Conservation (phyloP, 2,888 invertebrate genomes). For the Synanthedon myopaeformis region DNA sequence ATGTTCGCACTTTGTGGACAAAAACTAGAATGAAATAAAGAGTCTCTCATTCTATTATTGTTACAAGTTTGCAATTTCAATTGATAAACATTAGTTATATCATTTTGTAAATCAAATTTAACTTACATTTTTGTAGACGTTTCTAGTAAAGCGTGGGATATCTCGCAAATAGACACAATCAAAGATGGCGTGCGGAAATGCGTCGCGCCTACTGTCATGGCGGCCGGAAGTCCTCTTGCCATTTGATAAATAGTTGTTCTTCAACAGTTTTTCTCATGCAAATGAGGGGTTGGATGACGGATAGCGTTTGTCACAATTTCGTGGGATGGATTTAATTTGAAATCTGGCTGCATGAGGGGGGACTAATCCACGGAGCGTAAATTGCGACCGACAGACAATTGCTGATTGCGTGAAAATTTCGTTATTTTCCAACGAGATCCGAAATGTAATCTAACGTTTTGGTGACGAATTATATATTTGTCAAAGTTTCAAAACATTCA, state of each 20-base stretch:
- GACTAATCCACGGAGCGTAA: constrained; percentile 33
- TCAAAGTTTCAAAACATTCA: too few relatives aligned
- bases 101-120: too few relatives aligned
- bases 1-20: too few relatives aligned
- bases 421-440: neutral
- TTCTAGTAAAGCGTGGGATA: neutral
- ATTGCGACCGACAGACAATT: constrained; percentile 17
- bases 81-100: too few relatives aligned
- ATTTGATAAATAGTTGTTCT: constrained; percentile 71
- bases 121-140: too few relatives aligned
- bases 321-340: constrained; percentile 67
- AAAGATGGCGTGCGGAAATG: constrained; percentile 62
- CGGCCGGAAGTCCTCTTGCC: constrained; percentile 61
- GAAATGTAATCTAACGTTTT: too few relatives aligned
- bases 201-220: constrained; percentile 66
- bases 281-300: constrained; percentile 67
- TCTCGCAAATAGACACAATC: constrained; percentile 5
- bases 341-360: constrained; percentile 32
- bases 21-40: too few relatives aligned
- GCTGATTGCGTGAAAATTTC: constrained; percentile 28
- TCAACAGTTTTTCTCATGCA: constrained; percentile 69
- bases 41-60: too few relatives aligned
- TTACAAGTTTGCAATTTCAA: too few relatives aligned
- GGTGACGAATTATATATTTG: too few relatives aligned
- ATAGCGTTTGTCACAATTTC: constrained; percentile 67